Base-by-base conservation (phyloP, 2,888 invertebrate genomes). In the Amphipoea lucens region DNA sequence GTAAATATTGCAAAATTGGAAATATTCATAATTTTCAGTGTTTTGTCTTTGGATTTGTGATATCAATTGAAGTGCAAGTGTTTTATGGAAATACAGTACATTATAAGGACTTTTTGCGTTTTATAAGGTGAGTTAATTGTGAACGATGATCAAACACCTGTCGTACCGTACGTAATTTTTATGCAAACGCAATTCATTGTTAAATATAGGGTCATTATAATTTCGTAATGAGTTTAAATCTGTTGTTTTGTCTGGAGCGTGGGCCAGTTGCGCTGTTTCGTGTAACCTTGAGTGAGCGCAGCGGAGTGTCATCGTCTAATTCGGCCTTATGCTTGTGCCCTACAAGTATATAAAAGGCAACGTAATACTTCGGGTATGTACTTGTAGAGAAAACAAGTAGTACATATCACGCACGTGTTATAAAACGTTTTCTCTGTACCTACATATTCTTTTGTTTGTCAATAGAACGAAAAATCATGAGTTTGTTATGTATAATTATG, bases 1-100 rank as follows among this genome's bases (percentile, higher is more conserved):
- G 95, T 96, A 96, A 96, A 96, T 96, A 96, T 93, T 95, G 93
- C 88, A 91, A 90, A 92, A 90, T 91, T 93, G 93, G 94, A 94
- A 95, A 95, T 95, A 94, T 88, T 89, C 78, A 76, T 86, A 68
- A 84, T 89, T 91, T 90, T 91, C 89, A 88, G 84, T 87, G 89
- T 89, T 91, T 87, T 88, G 85, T 84, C 82, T 74, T 79, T 81
- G 76, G 70, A 81, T 85, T 87, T 87, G 86, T 90, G 86, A 85
- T 90, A 89, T 85, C 82, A 87, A 83, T 85, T 79, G 84, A 83
- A 86, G 92, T 92, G 92, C 85, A 89, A 90, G 93, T 95, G 94
- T 93, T 95, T 92, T 93, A 94, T 94, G 94, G 93, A 92, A 92
- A 87, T 78, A 88, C 84, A 89, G 76, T 78, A 75, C 67, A 79